Conservation (phyloP, 2,113 vertebrate genomes). For the Anseranas semipalmata region DNA sequence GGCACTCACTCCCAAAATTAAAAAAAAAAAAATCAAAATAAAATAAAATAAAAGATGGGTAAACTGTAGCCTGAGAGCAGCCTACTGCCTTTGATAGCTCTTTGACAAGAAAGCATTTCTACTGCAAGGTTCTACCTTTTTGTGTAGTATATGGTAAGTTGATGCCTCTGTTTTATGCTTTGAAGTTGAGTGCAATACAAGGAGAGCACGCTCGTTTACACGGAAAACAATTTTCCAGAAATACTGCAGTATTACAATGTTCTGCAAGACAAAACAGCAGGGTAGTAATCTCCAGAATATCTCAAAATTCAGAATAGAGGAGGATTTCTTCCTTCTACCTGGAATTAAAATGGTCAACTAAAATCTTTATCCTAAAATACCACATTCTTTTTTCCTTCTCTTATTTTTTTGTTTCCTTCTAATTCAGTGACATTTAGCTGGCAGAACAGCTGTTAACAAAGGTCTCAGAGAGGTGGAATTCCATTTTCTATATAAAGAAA, state of each 20-base stretch:
- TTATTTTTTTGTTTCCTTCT: conserved; percentile 59
- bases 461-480: conserved; percentile 68
- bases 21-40: not conserved
- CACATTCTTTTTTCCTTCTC: conserved; percentile 15
- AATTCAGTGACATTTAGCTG: conserved; percentile 76
- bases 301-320: not conserved
- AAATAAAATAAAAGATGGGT: not conserved
- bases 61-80: not conserved
- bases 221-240: not conserved
- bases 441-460: conserved; percentile 73
- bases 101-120: not conserved
- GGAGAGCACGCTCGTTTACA: not conserved
- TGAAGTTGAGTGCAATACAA: not conserved
- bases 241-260: not conserved
- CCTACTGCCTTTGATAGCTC: not conserved
- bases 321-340: not conserved
- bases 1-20: not conserved
- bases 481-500: conserved; percentile 63
- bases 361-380: conserved; percentile 41
- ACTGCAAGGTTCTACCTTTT: not conserved
- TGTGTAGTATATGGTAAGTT: not conserved
- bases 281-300: not conserved
- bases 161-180: not conserved
- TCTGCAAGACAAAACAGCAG: not conserved
- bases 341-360: conserved; percentile 25